Conservation (phyloP, 2,888 invertebrate species). For the Zygothrica quintamaculata region DNA sequence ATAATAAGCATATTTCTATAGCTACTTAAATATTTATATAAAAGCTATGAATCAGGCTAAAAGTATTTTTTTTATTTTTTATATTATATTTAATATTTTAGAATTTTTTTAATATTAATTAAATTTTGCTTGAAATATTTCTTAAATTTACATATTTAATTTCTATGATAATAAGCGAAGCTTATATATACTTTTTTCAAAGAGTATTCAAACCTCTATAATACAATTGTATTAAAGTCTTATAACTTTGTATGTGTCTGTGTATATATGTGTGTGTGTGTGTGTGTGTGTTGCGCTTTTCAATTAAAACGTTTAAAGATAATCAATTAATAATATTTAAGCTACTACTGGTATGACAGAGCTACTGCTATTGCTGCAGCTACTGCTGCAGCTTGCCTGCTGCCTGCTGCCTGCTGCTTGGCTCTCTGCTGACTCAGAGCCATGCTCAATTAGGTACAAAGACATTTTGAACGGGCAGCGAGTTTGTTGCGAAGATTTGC, state of each 20-base stretch:
- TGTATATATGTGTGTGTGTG: too few relatives aligned
- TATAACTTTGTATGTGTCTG: too few relatives aligned
- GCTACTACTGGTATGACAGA: slow-evolving; percentile 57
- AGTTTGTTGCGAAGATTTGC: slow-evolving; percentile 64
- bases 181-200: too few relatives aligned
- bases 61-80: too few relatives aligned
- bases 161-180: too few relatives aligned
- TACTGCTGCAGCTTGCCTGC: slow-evolving; percentile 2
- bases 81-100: not conserved
- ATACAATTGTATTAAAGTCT: not conserved
- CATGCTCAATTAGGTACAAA: slow-evolving; percentile 77
- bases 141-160: too few relatives aligned
- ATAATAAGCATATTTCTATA: too few relatives aligned
- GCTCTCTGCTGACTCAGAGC: slow-evolving; percentile 69
- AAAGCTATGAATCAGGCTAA: too few relatives aligned
- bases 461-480: slow-evolving; percentile 62
- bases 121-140: too few relatives aligned
- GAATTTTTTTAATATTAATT: too few relatives aligned
- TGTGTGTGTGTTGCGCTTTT: slow-evolving; percentile 46
- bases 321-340: slow-evolving; percentile 79
- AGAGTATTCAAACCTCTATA: slow-evolving; percentile 40
- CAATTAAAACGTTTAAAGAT: slow-evolving; percentile 79
- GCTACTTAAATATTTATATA: too few relatives aligned
- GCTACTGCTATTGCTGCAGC: slow-evolving; percentile 6
- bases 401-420: slow-evolving; percentile 12